Base-by-base conservation (phyloP, 2,113 vertebrate species). In the Onychostruthus taczanowskii region DNA sequence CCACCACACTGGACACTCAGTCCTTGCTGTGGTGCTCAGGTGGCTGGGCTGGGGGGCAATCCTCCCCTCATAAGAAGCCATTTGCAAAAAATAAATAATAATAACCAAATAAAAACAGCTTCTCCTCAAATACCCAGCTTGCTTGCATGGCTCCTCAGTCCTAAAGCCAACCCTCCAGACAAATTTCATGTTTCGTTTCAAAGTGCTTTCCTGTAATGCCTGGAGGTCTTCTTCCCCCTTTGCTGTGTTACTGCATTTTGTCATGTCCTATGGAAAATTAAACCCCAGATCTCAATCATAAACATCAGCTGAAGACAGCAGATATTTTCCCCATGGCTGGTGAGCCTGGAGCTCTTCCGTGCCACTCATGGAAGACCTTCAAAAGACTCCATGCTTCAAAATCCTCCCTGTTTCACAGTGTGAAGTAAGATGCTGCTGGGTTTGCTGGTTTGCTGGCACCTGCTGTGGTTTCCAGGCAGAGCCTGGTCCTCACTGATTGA, bases 241-340 rank as follows among this genome's bases (percentile, higher is more conserved):
- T 11, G 19, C 37, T 28, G 44, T 23, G 0, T 26, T 11, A 4
- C 50, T 28, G 35, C 23, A 1, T 31, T 56, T 30, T 21, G 4
- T 6, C 4, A 0, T 7, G 0, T 13, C n/a, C 49, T 30, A 11
- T 0, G 28, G 43, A 30, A 78, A 72, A 41, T 22, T 2, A 35
- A 76, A 27, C 41, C 37, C 23, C 4, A 3, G 56, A 61, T 9
- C 47, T 78, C 44, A 63, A 2, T 31, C 37, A 5, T 4, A 16
- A 84, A 46, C 41, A 28, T 16, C 33, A 26, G 31, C 72, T 69
- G 56, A 59, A 67, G 52, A 19, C 28, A 64, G 8, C 4, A 43
- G 20, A 18, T 17, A 8, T 46, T 81, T 6, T 61, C 31, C 4
- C 39, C 37, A 46, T 22, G 11, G 13, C 61, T 37, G 10, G 14